Conservation (phyloP, 1,140 invertebrate species). For the Parapsyche elsis region DNA sequence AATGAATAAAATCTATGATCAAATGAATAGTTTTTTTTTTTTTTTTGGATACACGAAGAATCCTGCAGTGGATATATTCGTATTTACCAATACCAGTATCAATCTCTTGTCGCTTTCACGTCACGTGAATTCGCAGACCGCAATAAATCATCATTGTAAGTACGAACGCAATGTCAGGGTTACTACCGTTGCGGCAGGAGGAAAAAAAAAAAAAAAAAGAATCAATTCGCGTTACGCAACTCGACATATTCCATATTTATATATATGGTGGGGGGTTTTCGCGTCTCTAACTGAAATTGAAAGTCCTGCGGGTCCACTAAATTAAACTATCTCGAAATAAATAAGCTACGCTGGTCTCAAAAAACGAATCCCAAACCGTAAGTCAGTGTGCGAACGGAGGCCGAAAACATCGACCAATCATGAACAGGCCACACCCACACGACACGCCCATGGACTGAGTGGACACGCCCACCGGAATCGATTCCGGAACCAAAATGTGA, state of each 20-base stretch:
- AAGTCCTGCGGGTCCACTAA: constrained; percentile 39
- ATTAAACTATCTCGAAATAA: constrained; percentile 43
- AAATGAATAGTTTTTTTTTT: too few species aligned
- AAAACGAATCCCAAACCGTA: constrained; percentile 8
- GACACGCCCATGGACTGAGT: neutral
- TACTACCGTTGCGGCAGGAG: constrained; percentile 4
- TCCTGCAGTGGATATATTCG: too few species aligned
- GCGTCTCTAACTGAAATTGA: constrained; percentile 19
- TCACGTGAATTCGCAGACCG: constrained; percentile 3
- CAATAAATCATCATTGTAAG: constrained; percentile 21
- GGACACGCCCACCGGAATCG: constrained; percentile 33
- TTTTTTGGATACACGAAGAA: too few species aligned
- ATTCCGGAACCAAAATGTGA: constrained; percentile 1
- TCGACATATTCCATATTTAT: neutral
- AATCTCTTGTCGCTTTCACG: neutral
- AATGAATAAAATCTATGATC: too few species aligned
- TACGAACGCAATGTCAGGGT: constrained; percentile 25
- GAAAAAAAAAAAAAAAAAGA: constrained; percentile 20
- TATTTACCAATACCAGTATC: too few species aligned
- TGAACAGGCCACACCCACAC: neutral
- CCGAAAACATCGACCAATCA: constrained; percentile 29
- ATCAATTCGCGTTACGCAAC: neutral
- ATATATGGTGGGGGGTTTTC: neutral
- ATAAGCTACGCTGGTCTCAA: constrained; percentile 25
- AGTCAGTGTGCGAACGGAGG: neutral